Conservation (phyloP, 2,888 invertebrate genomes). For the Eupelmus urozonus region DNA sequence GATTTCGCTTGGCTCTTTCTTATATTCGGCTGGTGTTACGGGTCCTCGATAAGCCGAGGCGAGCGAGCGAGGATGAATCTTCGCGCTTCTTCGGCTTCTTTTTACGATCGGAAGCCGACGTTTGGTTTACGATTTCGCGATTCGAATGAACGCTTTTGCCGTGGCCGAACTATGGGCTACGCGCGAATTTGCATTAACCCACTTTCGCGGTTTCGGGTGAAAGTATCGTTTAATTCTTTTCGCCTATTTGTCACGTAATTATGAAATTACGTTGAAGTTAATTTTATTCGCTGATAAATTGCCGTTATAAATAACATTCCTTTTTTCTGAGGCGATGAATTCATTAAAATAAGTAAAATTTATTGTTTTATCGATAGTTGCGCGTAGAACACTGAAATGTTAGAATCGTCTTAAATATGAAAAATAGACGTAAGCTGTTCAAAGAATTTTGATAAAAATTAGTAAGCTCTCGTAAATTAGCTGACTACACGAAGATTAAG, state of each 20-base stretch:
- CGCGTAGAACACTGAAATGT: too few species aligned
- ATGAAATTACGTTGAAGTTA: slow-evolving; percentile 18
- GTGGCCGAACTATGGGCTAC: neutral
- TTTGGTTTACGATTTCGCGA: slow-evolving; percentile 23
- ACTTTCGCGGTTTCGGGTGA: slow-evolving; percentile 30
- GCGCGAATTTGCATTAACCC: slow-evolving; percentile 38
- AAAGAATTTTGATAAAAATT: too few species aligned
- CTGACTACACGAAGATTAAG: too few species aligned
- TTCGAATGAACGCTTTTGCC: slow-evolving; percentile 15
- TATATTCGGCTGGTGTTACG: slow-evolving; percentile 2
- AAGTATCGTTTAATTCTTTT: slow-evolving; percentile 1
- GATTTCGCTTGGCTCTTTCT: neutral
- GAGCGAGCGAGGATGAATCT: neutral
- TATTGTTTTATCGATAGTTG: too few species aligned
- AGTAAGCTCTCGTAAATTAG: too few species aligned
- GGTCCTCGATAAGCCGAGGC: neutral
- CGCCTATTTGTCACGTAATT: neutral
- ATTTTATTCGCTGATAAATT: too few species aligned
- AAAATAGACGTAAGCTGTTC: too few species aligned
- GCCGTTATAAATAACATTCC: too few species aligned
- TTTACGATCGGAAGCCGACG: slow-evolving; percentile 13
- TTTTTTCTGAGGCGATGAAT: too few species aligned
- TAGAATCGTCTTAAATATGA: too few species aligned
- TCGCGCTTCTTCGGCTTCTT: neutral
- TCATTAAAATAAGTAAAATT: too few species aligned